Evolutionary conservation across 2,797 vertebrate species (phyloP).

Genomic region (Moxostoma hubbsi): DNA sequence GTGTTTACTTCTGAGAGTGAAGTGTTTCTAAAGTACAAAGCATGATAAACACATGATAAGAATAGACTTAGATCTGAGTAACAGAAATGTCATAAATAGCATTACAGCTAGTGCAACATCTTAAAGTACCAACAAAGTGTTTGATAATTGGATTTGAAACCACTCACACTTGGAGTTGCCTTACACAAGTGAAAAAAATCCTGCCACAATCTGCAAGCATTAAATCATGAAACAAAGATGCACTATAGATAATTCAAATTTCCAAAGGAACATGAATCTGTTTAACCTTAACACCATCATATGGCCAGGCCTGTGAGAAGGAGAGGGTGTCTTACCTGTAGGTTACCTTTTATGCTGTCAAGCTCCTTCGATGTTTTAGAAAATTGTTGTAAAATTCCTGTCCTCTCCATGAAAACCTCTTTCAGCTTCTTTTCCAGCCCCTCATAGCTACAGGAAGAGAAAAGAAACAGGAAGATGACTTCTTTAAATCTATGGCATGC

Average conservation of each 20-base stretch:
- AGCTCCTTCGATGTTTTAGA: constrained; percentile 94
- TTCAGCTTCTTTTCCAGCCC: constrained; percentile 93
- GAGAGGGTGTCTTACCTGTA: constrained; percentile 82
- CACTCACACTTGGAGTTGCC: neutral
- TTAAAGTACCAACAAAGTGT: neutral
- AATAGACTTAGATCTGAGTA: neutral
- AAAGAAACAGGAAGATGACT: constrained; percentile 49
- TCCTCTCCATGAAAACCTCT: constrained; percentile 93
- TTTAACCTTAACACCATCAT: neutral
- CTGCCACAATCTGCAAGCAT: neutral
- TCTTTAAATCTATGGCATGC: constrained; percentile 44
- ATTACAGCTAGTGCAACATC: constrained; percentile 8
- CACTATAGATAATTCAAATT: constrained; percentile 14
- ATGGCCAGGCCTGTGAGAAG: constrained; percentile 21
- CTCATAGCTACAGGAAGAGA: constrained; percentile 83
- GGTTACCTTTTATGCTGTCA: constrained; percentile 93
- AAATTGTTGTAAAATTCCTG: constrained; percentile 90
- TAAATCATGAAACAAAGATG: constrained; percentile 22
- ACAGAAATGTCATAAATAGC: neutral
- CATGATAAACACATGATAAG: neutral
- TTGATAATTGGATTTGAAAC: neutral
- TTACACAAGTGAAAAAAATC: neutral
- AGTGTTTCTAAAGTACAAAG: constrained; percentile 10
- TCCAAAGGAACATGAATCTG: constrained; percentile 4
- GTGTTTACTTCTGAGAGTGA: constrained; percentile 9